These are phyloP conservation scores for Tenthredo livida DNA, from an alignment of 2,888 invertebrate species.

Conservation along the genomic window DNA sequence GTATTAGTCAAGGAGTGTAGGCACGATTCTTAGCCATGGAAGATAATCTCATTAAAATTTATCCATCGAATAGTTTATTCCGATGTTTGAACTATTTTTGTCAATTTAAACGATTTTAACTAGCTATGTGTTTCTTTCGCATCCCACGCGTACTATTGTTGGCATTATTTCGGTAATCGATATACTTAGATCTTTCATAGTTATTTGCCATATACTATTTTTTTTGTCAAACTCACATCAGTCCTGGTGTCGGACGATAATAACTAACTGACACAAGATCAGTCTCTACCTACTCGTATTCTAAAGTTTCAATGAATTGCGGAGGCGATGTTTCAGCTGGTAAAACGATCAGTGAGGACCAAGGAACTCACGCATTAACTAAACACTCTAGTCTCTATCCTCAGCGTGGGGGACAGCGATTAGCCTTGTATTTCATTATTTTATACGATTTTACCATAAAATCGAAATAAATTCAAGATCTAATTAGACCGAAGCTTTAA, in stretches of 20 bases:
- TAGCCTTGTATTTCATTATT: background rate
- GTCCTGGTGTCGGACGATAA: background rate
- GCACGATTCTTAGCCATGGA: too few species aligned
- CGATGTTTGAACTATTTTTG: background rate
- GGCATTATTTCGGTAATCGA: constrained; percentile 16
- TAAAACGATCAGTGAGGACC: constrained; percentile 1
- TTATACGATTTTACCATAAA: background rate
- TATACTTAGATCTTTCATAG: constrained; percentile 2
- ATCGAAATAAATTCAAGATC: background rate
- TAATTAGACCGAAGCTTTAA: background rate
- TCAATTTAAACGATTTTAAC: background rate
- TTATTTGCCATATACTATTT: background rate
- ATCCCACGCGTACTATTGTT: constrained; percentile 16
- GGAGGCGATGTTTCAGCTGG: background rate
- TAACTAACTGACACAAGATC: background rate
- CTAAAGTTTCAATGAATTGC: constrained; percentile 2
- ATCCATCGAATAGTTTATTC: background rate
- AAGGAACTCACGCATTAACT: background rate
- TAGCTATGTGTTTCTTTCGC: background rate
- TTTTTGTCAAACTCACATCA: background rate
- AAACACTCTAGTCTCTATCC: background rate
- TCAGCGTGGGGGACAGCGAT: background rate
- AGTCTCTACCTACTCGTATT: background rate
- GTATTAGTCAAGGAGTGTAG: background rate
- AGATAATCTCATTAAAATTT: too few species aligned